These are phyloP conservation scores for Ctenoplectra terminalis DNA, from an alignment of 1,140 invertebrate species.

Conservation along the genomic window DNA sequence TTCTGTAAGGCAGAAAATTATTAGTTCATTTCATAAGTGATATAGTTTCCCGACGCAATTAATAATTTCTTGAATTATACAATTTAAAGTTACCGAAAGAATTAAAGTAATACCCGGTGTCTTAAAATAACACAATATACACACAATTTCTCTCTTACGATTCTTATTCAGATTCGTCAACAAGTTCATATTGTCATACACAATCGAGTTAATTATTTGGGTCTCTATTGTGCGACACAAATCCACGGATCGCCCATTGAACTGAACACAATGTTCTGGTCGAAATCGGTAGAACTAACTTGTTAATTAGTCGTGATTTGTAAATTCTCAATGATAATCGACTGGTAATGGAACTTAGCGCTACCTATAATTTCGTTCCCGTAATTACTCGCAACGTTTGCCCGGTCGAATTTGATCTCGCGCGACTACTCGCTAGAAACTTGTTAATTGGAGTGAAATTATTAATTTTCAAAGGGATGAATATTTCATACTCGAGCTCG, in stretches of 20 bases:
- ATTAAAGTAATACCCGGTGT: no score
- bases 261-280: background rate
- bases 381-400: conserved; percentile 1
- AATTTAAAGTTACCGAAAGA: no score
- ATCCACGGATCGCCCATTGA: background rate
- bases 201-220: no score
- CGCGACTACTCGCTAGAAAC: background rate
- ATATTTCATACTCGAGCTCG: conserved; percentile 22
- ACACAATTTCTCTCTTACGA: no score
- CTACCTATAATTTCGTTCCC: conserved; percentile 4
- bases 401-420: background rate
- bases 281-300: background rate
- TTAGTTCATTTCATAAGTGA: no score
- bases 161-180: no score
- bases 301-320: background rate
- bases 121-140: no score
- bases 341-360: background rate
- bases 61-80: no score
- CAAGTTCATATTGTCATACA: no score
- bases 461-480: background rate
- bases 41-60: no score
- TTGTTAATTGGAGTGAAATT: no score
- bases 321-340: conserved; percentile 5
- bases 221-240: background rate
- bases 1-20: no score